Percentiles rank a stretch among this genome's conserved stretches.
Conservation (phyloP, 2,888 invertebrate genomes). For the Xylota segnis region DNA sequence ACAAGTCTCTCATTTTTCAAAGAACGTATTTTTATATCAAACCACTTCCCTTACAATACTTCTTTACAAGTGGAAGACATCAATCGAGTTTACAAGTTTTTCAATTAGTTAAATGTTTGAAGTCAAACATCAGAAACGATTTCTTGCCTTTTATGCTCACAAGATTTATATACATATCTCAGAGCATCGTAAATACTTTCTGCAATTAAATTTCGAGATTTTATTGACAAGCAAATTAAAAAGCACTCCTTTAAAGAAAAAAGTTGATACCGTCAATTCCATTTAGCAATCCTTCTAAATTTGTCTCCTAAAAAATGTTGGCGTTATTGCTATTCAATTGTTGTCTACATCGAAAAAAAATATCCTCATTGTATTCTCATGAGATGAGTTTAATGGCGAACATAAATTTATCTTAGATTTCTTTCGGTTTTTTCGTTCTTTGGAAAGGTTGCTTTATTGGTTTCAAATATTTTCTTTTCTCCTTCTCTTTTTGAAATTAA, state of each 20-base stretch:
- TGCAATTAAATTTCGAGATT: slow-evolving; percentile 32
- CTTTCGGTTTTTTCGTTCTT: slow-evolving; percentile 14
- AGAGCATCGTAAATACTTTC: not conserved
- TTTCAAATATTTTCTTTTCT: not conserved
- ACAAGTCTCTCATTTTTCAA: no score
- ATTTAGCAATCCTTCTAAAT: slow-evolving; percentile 30
- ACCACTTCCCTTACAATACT: no score
- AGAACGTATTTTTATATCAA: no score
- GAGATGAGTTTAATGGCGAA: slow-evolving; percentile 47
- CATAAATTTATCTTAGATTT: slow-evolving; percentile 49
- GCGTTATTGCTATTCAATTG: slow-evolving; percentile 56
- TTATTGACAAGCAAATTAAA: slow-evolving; percentile 35
- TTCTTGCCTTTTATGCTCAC: no score
- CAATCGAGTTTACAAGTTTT: no score
- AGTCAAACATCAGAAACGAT: no score
- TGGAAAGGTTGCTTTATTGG: slow-evolving; percentile 21
- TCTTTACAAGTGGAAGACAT: no score
- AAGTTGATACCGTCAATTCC: slow-evolving; percentile 36
- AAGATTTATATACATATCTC: no score
- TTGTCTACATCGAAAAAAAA: slow-evolving; percentile 22
- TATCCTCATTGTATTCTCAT: slow-evolving; percentile 26
- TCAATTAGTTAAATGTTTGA: no score
- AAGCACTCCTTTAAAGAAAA: not conserved
- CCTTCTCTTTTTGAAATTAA: slow-evolving; percentile 6
- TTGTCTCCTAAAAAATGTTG: slow-evolving; percentile 12